phyloP scores from a whole-genome alignment of 2,888 invertebrate genomes.

The Pachliopta kotzebuea region DNA sequence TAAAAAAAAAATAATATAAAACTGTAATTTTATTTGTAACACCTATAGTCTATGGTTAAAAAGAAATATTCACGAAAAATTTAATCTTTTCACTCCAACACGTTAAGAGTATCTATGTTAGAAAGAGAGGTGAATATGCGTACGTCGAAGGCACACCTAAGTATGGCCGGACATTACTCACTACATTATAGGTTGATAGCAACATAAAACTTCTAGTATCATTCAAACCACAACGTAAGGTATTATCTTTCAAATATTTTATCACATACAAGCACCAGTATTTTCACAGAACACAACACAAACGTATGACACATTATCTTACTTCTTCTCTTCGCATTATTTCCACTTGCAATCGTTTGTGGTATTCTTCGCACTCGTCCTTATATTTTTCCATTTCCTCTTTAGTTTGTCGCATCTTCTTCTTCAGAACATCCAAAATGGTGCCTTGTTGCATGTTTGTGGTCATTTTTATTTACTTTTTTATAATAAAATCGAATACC shows the following conservation, averaged over 20 bases:
- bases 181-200: constrained; percentile 71
- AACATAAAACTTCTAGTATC: constrained; percentile 60
- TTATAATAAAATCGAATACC: constrained; percentile 52
- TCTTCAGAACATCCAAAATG: constrained; percentile 97
- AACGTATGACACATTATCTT: constrained; percentile 81
- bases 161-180: constrained; percentile 81
- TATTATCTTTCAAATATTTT: constrained; percentile 47
- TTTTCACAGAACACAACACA: constrained; percentile 62
- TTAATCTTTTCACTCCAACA: constrained; percentile 61
- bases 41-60: constrained; percentile 49
- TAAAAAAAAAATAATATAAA: constrained; percentile 31
- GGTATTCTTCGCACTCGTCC: constrained; percentile 98
- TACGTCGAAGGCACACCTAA: constrained; percentile 79
- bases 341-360: constrained; percentile 97
- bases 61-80: constrained; percentile 55
- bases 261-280: constrained; percentile 43
- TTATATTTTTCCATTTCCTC: constrained; percentile 99
- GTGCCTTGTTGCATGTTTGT: constrained; percentile 95
- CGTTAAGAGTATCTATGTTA: constrained; percentile 52
- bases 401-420: constrained; percentile 99
- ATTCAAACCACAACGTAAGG: constrained; percentile 50
- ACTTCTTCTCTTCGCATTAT: constrained; percentile 98
- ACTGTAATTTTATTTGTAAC: constrained; percentile 48
- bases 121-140: constrained; percentile 77
- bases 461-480: constrained; percentile 86